Evolutionary conservation across 2,888 invertebrate species (phyloP), one percentile per base, ranked within the genome.

Genomic region (Lasioglossum villosulum): DNA sequence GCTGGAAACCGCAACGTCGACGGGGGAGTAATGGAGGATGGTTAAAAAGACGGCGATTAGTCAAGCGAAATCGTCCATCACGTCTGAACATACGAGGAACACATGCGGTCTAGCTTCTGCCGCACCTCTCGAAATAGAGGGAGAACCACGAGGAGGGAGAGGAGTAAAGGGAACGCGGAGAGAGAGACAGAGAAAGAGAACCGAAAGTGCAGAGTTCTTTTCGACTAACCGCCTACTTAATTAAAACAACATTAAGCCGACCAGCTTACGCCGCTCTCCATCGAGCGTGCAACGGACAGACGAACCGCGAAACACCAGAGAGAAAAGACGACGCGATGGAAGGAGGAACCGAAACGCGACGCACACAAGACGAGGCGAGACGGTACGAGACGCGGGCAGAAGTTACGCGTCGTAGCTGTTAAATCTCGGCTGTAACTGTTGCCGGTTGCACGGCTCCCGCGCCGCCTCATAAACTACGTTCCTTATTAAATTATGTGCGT

Each of bases 31-130:
- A 66, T 66, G 56, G 37, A 76, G 68, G 84, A 68, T 68, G 90
- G 87, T 90, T 91, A 89, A 91, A 91, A 93, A 92, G 93, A 93
- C 93, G 90, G 92, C 93, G 94, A 95, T 95, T 95, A 95, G 94
- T 95, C 95, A 95, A 92, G 92, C 93, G 94, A 95, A 95, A 95
- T 95, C 95, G 95, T 94, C 93, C 95, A 95, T 95, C 92, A 93
- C 95, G 95, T 95, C 95, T 95, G 95, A 94, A 93, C 95, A 95
- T 94, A 94, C 94, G 95, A 95, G 94, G 89, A 94, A 94, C 95
- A 95, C 93, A 94, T 95, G 95, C 93, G 82, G 89, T 80, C 86
- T 86, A 80, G 86, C 88, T 90, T 90, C 86, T 84, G 80, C 83
- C 82, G 87, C 91, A 90, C 89, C 91, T 92, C 93, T 92, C 90